A percentile compares a stretch with the other conserved stretches of the same genome.
Evolutionary conservation across 2,888 invertebrate genomes (phyloP).

Genomic region (Dexiosoma caninum): DNA sequence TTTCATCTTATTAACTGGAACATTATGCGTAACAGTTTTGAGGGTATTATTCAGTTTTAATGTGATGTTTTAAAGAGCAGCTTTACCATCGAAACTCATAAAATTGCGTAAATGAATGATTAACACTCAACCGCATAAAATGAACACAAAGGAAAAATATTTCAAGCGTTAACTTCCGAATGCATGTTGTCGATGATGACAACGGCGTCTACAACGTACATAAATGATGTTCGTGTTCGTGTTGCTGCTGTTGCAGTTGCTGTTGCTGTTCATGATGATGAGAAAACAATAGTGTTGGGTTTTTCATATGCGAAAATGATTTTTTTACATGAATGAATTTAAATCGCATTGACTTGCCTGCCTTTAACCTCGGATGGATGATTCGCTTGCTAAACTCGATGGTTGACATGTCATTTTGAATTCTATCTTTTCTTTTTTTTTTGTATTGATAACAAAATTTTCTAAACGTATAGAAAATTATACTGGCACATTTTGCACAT

Average conservation of each 20-base stretch:
- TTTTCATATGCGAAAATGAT: constrained; percentile 10
- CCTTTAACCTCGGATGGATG: background rate
- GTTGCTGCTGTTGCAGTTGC: background rate
- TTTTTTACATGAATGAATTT: constrained; percentile 42
- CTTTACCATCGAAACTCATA: constrained; percentile 7
- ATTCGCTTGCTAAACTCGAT: background rate
- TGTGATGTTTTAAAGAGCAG: background rate
- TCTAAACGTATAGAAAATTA: background rate
- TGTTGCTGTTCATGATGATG: background rate
- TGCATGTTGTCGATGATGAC: background rate
- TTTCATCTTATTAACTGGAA: constrained; percentile 1
- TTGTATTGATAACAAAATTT: background rate
- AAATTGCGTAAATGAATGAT: constrained; percentile 32
- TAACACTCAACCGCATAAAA: constrained; percentile 42
- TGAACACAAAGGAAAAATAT: constrained; percentile 36
- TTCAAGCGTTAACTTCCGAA: constrained; percentile 43
- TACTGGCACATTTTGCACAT: background rate
- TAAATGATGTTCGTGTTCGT: background rate
- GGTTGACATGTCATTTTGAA: constrained; percentile 17
- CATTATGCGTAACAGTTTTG: background rate
- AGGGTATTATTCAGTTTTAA: background rate
- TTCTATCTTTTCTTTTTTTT: background rate
- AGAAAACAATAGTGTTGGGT: background rate
- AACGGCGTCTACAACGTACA: background rate
- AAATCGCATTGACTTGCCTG: constrained; percentile 23